Conservation (phyloP, 2,888 invertebrate genomes). For the Lasiommata megera region DNA sequence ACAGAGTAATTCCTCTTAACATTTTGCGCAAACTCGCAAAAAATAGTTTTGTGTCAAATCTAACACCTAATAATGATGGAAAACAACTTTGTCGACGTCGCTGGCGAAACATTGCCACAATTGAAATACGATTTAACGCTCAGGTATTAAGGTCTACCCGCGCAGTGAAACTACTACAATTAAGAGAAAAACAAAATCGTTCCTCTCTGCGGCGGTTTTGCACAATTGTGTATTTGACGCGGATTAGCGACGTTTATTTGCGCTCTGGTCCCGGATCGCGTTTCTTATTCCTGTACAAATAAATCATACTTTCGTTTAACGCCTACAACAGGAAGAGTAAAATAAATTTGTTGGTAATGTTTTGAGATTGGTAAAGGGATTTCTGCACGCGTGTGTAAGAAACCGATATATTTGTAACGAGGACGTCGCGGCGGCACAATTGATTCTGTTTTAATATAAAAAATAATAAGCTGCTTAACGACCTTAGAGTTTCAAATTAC, state of each 20-base stretch:
- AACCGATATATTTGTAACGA: constrained; percentile 30
- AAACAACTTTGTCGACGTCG: neutral
- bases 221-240: constrained; percentile 35
- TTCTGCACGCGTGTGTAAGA: constrained; percentile 14
- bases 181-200: neutral
- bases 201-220: constrained; percentile 34
- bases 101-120: neutral
- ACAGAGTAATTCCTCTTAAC: constrained; percentile 37
- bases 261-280: neutral
- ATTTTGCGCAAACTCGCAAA: constrained; percentile 50
- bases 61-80: constrained; percentile 41
- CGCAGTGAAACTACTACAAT: neutral
- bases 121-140: constrained; percentile 22
- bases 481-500: constrained; percentile 4
- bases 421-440: constrained; percentile 9
- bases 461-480: constrained; percentile 12
- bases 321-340: neutral
- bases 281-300: neutral
- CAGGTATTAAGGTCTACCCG: constrained; percentile 6
- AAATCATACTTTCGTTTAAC: constrained; percentile 12
- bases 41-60: constrained; percentile 46
- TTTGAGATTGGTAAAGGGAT: constrained; percentile 15
- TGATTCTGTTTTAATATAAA: neutral
- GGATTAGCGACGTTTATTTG: constrained; percentile 25
- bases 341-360: constrained; percentile 11